phyloP scores from a whole-genome alignment of 2,113 vertebrate genomes.

The Lamprotornis superbus region DNA sequence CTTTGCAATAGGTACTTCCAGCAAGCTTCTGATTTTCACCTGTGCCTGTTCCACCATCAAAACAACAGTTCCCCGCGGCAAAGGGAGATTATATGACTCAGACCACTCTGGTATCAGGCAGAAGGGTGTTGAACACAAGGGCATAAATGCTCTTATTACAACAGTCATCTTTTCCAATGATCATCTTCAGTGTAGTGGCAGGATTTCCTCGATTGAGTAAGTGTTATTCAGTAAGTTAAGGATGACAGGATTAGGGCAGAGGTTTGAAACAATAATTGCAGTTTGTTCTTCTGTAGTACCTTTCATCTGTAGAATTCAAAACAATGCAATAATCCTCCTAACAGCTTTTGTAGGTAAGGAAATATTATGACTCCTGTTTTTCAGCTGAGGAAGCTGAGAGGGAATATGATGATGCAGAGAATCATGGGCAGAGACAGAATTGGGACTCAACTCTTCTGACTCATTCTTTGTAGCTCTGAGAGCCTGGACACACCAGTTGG shows the following conservation, averaged over 20 bases:
- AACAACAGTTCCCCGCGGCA: neutral
- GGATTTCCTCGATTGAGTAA: constrained; percentile 35
- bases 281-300: constrained; percentile 45
- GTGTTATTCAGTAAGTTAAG: constrained; percentile 9
- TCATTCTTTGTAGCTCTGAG: neutral
- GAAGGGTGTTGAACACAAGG: constrained; percentile 1
- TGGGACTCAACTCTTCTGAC: neutral
- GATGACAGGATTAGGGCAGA: constrained; percentile 48
- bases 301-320: constrained; percentile 55
- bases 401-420: neutral
- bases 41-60: neutral
- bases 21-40: neutral
- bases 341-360: constrained; percentile 11
- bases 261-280: constrained; percentile 58
- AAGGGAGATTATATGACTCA: neutral
- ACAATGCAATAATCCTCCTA: constrained; percentile 48
- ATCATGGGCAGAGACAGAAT: neutral
- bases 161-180: constrained; percentile 9
- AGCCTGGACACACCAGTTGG: neutral
- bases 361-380: neutral
- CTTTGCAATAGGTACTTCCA: neutral
- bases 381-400: neutral
- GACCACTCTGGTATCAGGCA: neutral
- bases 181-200: constrained; percentile 19
- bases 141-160: constrained; percentile 31